Conservation (phyloP, 2,797 vertebrate species). For the Botia almorhae region DNA sequence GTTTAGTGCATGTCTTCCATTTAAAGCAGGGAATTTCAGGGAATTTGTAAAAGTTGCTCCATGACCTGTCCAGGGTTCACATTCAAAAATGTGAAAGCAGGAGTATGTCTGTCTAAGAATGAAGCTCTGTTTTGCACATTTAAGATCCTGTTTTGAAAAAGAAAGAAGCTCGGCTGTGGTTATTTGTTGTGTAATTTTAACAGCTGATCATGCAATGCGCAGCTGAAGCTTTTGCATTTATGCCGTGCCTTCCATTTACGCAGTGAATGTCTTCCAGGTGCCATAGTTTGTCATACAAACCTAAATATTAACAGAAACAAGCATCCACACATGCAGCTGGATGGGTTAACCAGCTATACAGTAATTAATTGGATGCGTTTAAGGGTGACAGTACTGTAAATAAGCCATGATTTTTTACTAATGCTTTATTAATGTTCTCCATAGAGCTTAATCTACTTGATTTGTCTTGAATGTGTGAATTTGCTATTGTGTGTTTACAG, state of each 20-base stretch:
- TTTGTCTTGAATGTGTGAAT: conserved; percentile 8
- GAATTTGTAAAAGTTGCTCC: conserved; percentile 22
- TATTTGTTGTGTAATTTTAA: conserved; percentile 5
- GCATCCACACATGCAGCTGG: conserved; percentile 5
- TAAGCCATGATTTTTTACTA: background rate
- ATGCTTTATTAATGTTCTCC: conserved; percentile 3
- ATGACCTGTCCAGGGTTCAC: conserved; percentile 9
- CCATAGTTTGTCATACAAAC: conserved; percentile 8
- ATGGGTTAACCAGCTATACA: background rate
- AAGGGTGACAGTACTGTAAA: conserved; percentile 12
- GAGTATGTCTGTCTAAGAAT: background rate
- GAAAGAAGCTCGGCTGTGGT: background rate
- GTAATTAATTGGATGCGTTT: background rate
- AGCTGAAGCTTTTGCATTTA: conserved; percentile 13
- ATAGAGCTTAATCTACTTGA: background rate
- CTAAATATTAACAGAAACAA: background rate
- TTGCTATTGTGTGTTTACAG: background rate
- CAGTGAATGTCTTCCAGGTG: conserved; percentile 28
- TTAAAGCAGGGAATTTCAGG: conserved; percentile 24
- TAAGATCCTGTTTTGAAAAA: background rate
- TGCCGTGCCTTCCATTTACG: conserved; percentile 51
- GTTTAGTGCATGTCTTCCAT: conserved; percentile 11
- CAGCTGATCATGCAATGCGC: conserved; percentile 22
- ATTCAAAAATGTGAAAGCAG: conserved; percentile 10
- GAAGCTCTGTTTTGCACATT: conserved; percentile 3